Conservation (phyloP, 2,113 vertebrate genomes). For the Xiphophorus maculatus region DNA sequence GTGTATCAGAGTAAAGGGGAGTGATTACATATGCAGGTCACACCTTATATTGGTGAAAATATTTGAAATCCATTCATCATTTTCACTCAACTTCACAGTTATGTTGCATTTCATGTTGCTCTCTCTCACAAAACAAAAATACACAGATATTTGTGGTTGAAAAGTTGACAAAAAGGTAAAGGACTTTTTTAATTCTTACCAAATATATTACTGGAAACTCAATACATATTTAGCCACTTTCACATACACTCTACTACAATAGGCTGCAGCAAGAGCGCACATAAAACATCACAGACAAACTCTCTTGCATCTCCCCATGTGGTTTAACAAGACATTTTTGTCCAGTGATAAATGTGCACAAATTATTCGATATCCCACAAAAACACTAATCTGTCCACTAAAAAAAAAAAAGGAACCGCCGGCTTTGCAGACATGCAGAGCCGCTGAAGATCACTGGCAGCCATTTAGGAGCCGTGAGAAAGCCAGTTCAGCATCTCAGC, state of each 20-base stretch:
- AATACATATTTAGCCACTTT: constrained; percentile 31
- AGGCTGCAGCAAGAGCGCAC: constrained; percentile 27
- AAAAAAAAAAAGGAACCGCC: constrained; percentile 36
- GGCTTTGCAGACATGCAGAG: constrained; percentile 50
- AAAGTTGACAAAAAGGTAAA: background rate
- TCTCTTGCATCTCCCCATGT: constrained; percentile 38
- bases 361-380: constrained; percentile 60
- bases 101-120: background rate
- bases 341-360: constrained; percentile 55
- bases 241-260: constrained; percentile 7
- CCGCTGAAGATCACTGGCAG: constrained; percentile 68
- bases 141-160: background rate
- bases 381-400: constrained; percentile 50
- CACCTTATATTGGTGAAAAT: background rate
- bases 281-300: constrained; percentile 44
- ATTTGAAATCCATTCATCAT: background rate
- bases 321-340: constrained; percentile 45
- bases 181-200: background rate
- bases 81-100: no score
- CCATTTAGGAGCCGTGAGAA: constrained; percentile 73
- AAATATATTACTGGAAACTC: constrained; percentile 43
- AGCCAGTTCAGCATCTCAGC: constrained; percentile 62
- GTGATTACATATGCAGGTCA: background rate
- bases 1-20: no score
- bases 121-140: background rate